These are phyloP conservation scores for Petrocephalus zakoni DNA, from an alignment of 2,113 vertebrate genomes.

Conservation along the genomic window DNA sequence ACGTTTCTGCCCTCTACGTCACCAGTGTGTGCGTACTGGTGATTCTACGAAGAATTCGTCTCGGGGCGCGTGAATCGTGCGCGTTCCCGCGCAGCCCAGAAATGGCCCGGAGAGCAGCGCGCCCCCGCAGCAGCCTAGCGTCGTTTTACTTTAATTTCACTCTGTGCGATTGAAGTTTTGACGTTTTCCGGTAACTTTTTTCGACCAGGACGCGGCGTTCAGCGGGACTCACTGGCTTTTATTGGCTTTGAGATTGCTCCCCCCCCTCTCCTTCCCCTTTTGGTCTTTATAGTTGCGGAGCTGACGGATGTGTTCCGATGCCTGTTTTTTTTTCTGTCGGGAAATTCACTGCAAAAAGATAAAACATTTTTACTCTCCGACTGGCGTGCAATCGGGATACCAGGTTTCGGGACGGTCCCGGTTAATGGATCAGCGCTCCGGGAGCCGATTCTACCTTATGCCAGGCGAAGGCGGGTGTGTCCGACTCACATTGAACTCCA, in stretches of 20 bases:
- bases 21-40: background rate
- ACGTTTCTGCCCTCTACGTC: conserved; percentile 6
- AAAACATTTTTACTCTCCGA: conserved; percentile 43
- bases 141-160: conserved; percentile 7
- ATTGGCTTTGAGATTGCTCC: background rate
- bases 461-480: conserved; percentile 18
- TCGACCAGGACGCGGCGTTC: background rate
- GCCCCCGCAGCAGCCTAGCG: background rate
- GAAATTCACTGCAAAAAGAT: conserved; percentile 58
- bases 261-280: background rate
- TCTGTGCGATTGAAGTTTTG: background rate
- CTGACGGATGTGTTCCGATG: conserved; percentile 53
- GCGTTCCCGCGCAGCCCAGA: conserved; percentile 7
- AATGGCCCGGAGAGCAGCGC: conserved; percentile 7
- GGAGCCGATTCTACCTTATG: background rate
- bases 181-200: background rate
- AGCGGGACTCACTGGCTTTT: background rate
- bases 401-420: background rate
- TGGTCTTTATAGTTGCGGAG: conserved; percentile 23
- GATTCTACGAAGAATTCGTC: background rate
- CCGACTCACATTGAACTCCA: conserved; percentile 13
- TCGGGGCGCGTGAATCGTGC: conserved; percentile 11
- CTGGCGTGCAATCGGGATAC: conserved; percentile 21
- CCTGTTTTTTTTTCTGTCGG: conserved; percentile 51
- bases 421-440: background rate